Evolutionary conservation across 53 echinoderm and acorn worm genomes (phyloP).

Genomic region (Echinarachnius parma): DNA sequence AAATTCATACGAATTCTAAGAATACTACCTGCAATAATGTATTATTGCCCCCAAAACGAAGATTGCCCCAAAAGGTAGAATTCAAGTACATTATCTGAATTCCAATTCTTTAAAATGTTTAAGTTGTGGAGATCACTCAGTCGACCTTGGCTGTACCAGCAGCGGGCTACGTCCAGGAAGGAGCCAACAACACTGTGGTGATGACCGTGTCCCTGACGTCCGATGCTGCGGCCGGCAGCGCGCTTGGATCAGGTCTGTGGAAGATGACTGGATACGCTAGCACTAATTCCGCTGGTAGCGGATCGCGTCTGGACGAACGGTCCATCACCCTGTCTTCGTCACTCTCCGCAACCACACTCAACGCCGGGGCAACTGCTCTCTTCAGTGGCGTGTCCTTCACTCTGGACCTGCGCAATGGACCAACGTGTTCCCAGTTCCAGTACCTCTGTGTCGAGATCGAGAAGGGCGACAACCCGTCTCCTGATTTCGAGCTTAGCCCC

Average conservation of each 20-base stretch:
- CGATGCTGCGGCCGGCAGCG: slow-evolving; percentile 37
- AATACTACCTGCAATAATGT: no score
- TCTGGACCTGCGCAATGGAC: slow-evolving; percentile 21
- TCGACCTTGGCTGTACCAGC: no score
- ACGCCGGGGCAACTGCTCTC: slow-evolving; percentile 11
- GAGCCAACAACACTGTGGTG: neutral
- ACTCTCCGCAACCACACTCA: slow-evolving; percentile 23
- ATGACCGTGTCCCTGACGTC: slow-evolving; percentile 41
- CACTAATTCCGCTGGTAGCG: slow-evolving; percentile 36
- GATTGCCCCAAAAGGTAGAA: no score
- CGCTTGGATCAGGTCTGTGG: slow-evolving; percentile 58
- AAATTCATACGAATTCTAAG: no score
- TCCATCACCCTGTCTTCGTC: neutral
- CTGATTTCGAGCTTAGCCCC: slow-evolving; percentile 46
- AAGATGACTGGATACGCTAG: slow-evolving; percentile 49
- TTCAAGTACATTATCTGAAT: no score
- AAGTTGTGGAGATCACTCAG: no score
- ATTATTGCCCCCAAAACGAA: no score
- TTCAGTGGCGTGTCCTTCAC: slow-evolving; percentile 10
- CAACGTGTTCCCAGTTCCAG: slow-evolving; percentile 45
- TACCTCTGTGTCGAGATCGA: slow-evolving; percentile 53
- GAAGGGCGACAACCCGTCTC: slow-evolving; percentile 38
- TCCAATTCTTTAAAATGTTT: no score
- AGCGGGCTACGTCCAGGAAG: slow-evolving; percentile 3
- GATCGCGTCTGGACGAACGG: slow-evolving; percentile 4